Conservation (phyloP, 2,888 invertebrate species). For the Allolobophora icterica region DNA sequence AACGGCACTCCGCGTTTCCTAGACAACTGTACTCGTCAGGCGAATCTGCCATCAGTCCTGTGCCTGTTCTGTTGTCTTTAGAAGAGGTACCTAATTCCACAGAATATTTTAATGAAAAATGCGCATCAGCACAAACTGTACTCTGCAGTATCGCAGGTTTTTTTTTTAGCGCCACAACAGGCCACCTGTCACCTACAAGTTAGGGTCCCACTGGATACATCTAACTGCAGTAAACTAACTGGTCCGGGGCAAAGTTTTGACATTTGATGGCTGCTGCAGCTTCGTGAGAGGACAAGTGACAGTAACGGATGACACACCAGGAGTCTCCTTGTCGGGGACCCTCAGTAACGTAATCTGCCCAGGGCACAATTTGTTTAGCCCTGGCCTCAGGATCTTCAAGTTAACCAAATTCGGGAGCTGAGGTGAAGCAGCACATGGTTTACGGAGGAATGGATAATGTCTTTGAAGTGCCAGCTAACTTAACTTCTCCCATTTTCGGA, state of each 20-base stretch:
- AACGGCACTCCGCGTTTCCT: not conserved
- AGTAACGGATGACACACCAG: not conserved
- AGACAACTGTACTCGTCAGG: not conserved
- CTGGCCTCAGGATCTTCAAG: not conserved
- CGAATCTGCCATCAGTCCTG: not conserved
- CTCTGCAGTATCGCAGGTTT: too few species aligned
- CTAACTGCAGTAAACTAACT: not conserved
- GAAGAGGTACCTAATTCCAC: not conserved
- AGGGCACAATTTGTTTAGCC: not conserved
- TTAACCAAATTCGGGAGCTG: not conserved
- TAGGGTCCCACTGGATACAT: not conserved
- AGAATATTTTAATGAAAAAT: too few species aligned
- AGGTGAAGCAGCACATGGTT: not conserved
- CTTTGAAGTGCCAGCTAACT: not conserved
- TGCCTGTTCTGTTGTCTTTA: not conserved
- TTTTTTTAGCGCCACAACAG: not conserved
- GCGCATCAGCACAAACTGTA: too few species aligned
- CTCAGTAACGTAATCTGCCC: slow-evolving; percentile 22
- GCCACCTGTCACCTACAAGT: not conserved
- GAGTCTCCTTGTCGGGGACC: not conserved
- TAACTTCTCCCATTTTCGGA: not conserved
- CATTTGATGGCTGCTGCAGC: not conserved
- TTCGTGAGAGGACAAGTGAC: not conserved
- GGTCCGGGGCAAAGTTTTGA: not conserved
- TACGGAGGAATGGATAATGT: not conserved